Evolutionary conservation across 2,113 vertebrate species (phyloP), one percentile per base, ranked within the genome.

Genomic region (Psilopsiagon aurifrons): DNA sequence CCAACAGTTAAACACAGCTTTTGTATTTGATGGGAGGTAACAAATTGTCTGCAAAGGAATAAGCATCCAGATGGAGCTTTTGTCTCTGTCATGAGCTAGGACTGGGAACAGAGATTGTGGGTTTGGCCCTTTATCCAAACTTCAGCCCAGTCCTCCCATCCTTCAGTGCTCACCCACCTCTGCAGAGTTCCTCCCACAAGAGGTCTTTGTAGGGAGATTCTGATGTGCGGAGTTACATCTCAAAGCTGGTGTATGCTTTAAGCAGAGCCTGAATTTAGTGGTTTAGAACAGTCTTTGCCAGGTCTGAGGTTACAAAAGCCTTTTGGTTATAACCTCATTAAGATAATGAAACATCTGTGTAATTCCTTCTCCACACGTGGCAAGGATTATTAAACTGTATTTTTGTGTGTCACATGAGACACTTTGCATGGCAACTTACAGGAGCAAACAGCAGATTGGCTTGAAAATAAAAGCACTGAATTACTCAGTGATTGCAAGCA

Each of bases 281-380:
- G 19, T 83, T 90, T 76, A 57, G 63, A 94, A 29, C 46, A 84
- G 31, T 68, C 87, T 94, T 89, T 91, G 92, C 68, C 60, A 87
- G 76, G 59, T 85, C 87, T 92, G 91, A 94, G 90, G 87, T 94
- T 94, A 84, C 59, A 81, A 92, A 95, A 92, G 83, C 84, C 93
- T 94, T 94, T 94, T 64, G 83, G 94, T 89, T 75, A 91, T 97
- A 96, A 94, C 79, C 87, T 97, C 70, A 94, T 97, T 97, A 97
- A 88, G 92, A 96, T 96, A 96, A 97, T 97, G 94, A 96, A 97
- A 95, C 93, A 96, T 97, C 91, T 97, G 93, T 96, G 93, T 96
- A 90, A 93, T 93, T 92, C 76, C 47, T 86, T 86, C 73, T 96
- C 87, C 92, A 89, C 94, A 82, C 31, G 1, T 73, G 73, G 89